Conservation (phyloP, 1,140 invertebrate genomes). For the Eueides isabella region DNA sequence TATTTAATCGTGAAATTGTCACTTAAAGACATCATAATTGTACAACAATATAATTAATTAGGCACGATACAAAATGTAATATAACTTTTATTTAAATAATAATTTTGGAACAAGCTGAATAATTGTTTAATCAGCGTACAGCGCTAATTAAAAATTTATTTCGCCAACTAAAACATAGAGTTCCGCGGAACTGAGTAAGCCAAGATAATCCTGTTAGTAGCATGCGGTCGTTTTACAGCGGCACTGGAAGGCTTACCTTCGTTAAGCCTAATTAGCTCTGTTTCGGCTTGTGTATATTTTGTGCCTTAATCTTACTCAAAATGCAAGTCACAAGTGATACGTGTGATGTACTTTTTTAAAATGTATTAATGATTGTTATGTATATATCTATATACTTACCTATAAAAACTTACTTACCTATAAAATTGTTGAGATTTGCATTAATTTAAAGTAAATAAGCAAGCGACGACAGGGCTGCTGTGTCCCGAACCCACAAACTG, state of each 20-base stretch:
- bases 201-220: constrained; percentile 29
- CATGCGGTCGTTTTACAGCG: constrained; percentile 21
- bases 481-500: too few species aligned
- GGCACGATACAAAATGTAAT: too few species aligned
- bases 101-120: background rate
- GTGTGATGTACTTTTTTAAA: background rate
- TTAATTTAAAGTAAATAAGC: too few species aligned
- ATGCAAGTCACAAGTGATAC: constrained; percentile 13
- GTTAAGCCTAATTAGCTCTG: constrained; percentile 31
- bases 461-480: too few species aligned
- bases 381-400: background rate
- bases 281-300: constrained; percentile 24
- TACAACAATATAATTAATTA: too few species aligned
- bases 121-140: constrained; percentile 20
- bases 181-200: constrained; percentile 14
- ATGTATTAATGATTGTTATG: background rate
- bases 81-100: background rate
- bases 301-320: constrained; percentile 17
- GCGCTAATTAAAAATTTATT: constrained; percentile 20
- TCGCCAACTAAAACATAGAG: constrained; percentile 13
- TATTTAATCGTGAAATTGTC: too few species aligned
- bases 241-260: constrained; percentile 21
- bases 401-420: too few species aligned
- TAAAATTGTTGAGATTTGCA: too few species aligned
- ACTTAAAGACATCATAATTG: too few species aligned